Conservation (phyloP, 2,888 invertebrate species). For the Meandrusa payeni region DNA sequence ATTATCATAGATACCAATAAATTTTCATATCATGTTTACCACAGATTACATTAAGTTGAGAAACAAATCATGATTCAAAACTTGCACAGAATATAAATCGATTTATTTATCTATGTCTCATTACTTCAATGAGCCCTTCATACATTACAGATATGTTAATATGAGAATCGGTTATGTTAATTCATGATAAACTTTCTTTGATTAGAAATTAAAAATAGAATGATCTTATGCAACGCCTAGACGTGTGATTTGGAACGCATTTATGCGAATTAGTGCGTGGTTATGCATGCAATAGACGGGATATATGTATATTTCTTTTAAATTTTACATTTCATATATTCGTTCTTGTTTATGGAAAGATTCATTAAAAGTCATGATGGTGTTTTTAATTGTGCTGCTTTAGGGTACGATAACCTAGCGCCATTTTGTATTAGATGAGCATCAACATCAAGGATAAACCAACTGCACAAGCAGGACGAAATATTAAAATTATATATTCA, state of each 20-base stretch:
- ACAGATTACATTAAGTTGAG: slow-evolving; percentile 2
- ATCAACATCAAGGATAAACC: too few relatives aligned
- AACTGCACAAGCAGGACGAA: too few relatives aligned
- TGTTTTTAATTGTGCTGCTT: too few relatives aligned
- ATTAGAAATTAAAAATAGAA: slow-evolving; percentile 31
- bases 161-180: slow-evolving; percentile 14
- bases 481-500: too few relatives aligned
- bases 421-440: too few relatives aligned
- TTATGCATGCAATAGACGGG: slow-evolving; percentile 23
- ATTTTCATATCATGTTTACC: slow-evolving; percentile 14
- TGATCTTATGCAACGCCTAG: slow-evolving; percentile 22
- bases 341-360: too few relatives aligned
- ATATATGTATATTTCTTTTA: slow-evolving; percentile 20
- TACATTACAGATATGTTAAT: slow-evolving; percentile 5
- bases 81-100: background rate
- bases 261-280: slow-evolving; percentile 24
- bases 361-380: too few relatives aligned
- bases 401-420: too few relatives aligned
- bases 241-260: slow-evolving; percentile 22
- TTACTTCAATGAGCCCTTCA: slow-evolving; percentile 18
- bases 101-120: background rate
- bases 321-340: too few relatives aligned
- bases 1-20: slow-evolving; percentile 14
- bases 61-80: background rate
- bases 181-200: slow-evolving; percentile 17